A percentile compares a stretch with the other conserved stretches of the same genome.
These are phyloP conservation scores for Lochmaea crataegi DNA, from an alignment of 2,888 invertebrate genomes.

Conservation along the genomic window DNA sequence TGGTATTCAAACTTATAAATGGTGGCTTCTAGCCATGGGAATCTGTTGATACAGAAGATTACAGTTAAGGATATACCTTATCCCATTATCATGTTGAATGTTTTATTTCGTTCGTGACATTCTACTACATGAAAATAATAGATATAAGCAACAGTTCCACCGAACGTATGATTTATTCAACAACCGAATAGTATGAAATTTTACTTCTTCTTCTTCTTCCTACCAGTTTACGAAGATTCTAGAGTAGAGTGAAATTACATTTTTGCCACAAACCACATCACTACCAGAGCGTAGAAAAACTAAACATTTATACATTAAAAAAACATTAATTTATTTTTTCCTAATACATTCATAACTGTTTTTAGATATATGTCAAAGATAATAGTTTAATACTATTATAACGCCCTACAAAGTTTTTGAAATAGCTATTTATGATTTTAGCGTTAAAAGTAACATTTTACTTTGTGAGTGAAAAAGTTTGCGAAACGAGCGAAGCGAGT, in stretches of 20 bases:
- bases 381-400: no score
- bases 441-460: no score
- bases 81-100: conserved; percentile 29
- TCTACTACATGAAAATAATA: conserved; percentile 26
- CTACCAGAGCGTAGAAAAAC: no score
- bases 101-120: conserved; percentile 32
- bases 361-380: no score
- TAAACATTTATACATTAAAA: no score
- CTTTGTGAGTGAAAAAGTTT: no score
- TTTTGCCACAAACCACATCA: no score
- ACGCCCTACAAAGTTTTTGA: no score
- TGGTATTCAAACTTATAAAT: background rate
- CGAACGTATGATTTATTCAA: conserved; percentile 3
- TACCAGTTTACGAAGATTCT: background rate
- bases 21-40: conserved; percentile 1
- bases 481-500: no score
- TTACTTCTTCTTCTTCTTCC: background rate
- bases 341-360: no score
- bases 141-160: conserved; percentile 8
- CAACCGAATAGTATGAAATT: background rate
- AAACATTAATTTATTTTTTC: no score
- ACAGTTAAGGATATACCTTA: conserved; percentile 2
- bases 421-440: no score
- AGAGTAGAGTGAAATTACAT: background rate
- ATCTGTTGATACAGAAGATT: conserved; percentile 13